Percentiles rank a stretch among this genome's conserved stretches.
Conservation (phyloP, 2,888 invertebrate genomes). For the Diaphora mendica region DNA sequence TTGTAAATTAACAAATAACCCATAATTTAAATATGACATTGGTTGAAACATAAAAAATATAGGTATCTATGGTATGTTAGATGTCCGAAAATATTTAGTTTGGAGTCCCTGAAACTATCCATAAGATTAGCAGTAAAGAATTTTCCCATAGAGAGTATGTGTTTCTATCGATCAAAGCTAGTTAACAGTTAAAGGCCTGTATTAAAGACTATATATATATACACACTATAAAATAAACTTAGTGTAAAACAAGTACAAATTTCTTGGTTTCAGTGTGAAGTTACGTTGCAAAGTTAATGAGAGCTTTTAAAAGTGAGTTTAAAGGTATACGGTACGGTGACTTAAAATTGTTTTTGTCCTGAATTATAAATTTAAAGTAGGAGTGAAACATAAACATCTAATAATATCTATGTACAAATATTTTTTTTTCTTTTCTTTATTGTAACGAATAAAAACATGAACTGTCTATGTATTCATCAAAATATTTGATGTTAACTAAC, state of each 20-base stretch:
- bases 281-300: neutral
- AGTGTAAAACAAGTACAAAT: neutral
- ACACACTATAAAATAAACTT: neutral
- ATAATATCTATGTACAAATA: neutral
- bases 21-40: too few species aligned
- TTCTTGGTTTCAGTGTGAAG: neutral
- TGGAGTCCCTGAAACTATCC: too few species aligned
- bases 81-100: too few species aligned
- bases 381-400: neutral
- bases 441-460: constrained; percentile 30
- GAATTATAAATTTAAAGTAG: neutral
- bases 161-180: too few species aligned
- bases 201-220: neutral
- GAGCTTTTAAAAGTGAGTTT: neutral
- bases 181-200: too few species aligned
- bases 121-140: too few species aligned
- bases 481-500: constrained; percentile 51
- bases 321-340: neutral
- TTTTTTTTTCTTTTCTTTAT: neutral
- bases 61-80: too few species aligned
- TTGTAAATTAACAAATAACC: too few species aligned
- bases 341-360: neutral
- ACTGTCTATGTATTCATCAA: constrained; percentile 40
- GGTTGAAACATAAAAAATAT: too few species aligned
- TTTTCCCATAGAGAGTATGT: too few species aligned